These are phyloP conservation scores for Rhyzopertha dominica DNA, from an alignment of 1,140 invertebrate genomes.

Conservation along the genomic window DNA sequence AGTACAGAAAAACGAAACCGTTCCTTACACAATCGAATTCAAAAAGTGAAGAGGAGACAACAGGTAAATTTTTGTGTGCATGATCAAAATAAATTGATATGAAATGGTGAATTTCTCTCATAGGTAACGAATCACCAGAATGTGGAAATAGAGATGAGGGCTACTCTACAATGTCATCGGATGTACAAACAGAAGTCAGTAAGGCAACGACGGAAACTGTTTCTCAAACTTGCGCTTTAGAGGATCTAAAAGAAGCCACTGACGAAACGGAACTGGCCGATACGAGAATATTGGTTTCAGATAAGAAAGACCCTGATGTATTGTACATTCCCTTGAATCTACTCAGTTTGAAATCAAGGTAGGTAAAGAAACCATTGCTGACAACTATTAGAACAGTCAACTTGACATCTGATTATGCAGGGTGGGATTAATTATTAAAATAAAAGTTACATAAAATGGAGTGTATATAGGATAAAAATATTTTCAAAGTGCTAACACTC, in stretches of 20 bases:
- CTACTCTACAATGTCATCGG: slow-evolving; percentile 85
- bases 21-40: slow-evolving; percentile 36
- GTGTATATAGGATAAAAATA: too few relatives aligned
- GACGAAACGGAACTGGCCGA: slow-evolving; percentile 60
- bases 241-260: slow-evolving; percentile 66
- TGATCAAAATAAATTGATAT: too few relatives aligned
- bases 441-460: too few relatives aligned
- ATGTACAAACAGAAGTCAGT: slow-evolving; percentile 66
- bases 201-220: slow-evolving; percentile 42
- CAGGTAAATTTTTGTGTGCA: too few relatives aligned
- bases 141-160: slow-evolving; percentile 78
- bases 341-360: slow-evolving; percentile 56
- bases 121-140: slow-evolving; percentile 63
- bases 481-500: too few relatives aligned
- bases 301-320: slow-evolving; percentile 59
- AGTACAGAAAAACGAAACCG: slow-evolving; percentile 41
- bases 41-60: slow-evolving; percentile 53
- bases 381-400: too few relatives aligned
- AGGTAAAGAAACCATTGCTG: too few relatives aligned
- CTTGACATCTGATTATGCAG: too few relatives aligned
- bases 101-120: too few relatives aligned
- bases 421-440: too few relatives aligned
- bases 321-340: slow-evolving; percentile 64
- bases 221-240: slow-evolving; percentile 55
- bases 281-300: slow-evolving; percentile 48